Base-by-base conservation (phyloP, 2,888 invertebrate species). In the Andricus quercusramuli region DNA sequence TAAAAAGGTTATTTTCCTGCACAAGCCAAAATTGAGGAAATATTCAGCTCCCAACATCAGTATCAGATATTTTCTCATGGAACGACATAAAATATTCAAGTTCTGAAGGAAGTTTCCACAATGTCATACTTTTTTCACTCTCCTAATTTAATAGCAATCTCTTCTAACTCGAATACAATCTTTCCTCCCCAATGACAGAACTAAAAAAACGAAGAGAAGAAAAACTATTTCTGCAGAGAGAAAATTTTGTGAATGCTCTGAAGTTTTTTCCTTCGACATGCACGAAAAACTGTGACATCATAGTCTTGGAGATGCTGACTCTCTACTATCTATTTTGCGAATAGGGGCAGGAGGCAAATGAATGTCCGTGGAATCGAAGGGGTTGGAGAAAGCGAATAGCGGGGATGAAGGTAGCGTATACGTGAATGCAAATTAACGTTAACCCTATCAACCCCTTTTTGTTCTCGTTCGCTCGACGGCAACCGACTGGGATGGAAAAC, bases 341-440 rank as follows among this genome's bases (percentile, higher is more conserved):
- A 77, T 80, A 78, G 84, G 80, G 80, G 76, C 64, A 79, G 79
- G 62, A 67, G 81, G 65, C 79, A 78, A 79, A 78, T 78, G 80
- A 78, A 77, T 64, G 77, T 56, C 56, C 59, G 62, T 37, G 29
- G 65, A 56, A 80, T 78, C 25, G 81, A 51, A 37, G 17, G 59
- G 77, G 56, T 62, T 47, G 41, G 51, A 41, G 51, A 68, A 25
- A 22, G 15, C 25, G 13, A 62, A 25, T 62, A 13, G 51, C 32
- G 44, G 47, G 76, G 59, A 77, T 66, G 80, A 77, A 83, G 82
- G 82, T 80, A 83, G 79, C 77, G 82, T 83, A 84, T 82, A 79
- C 80, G 82, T 79, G 83, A 89, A 89, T 89, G 85, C 86, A 89
- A 89, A 89, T 89, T 88, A 87, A 82, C 84, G 85, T 84, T 85